These are phyloP conservation scores for Philopedon plagiatum DNA, from an alignment of 2,888 invertebrate species.

Conservation along the genomic window DNA sequence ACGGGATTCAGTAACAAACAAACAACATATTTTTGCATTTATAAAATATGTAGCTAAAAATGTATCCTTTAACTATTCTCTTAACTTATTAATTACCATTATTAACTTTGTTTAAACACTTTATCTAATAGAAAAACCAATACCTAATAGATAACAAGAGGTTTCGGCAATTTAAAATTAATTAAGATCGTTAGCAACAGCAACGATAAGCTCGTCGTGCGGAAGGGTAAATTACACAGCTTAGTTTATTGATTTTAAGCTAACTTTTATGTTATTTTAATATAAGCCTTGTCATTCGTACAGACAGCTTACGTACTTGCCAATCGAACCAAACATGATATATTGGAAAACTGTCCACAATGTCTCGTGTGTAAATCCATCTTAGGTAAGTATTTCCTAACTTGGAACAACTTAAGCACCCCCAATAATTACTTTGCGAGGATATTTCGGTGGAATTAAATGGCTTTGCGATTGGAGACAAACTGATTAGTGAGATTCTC, in stretches of 20 bases:
- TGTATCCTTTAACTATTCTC: too few species aligned
- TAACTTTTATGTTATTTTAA: background rate
- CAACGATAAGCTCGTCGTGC: background rate
- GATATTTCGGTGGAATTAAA: constrained; percentile 47
- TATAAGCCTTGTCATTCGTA: constrained; percentile 5
- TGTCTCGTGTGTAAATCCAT: constrained; percentile 43
- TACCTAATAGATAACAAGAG: background rate
- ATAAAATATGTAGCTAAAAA: too few species aligned
- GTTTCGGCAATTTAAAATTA: background rate
- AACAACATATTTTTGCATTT: too few species aligned
- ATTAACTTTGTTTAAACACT: too few species aligned
- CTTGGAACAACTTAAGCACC: constrained; percentile 42
- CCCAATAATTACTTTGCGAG: constrained; percentile 46
- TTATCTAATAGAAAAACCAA: too few species aligned
- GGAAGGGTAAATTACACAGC: background rate
- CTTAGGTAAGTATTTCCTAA: constrained; percentile 44
- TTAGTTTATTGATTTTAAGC: background rate
- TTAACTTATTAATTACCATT: too few species aligned
- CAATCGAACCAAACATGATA: constrained; percentile 38
- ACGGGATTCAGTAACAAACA: too few species aligned
- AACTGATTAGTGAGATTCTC: constrained; percentile 34
- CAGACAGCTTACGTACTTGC: constrained; percentile 8
- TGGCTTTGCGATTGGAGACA: constrained; percentile 43
- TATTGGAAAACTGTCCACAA: constrained; percentile 40
- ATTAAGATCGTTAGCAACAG: too few species aligned